Conservation (phyloP, 92 coral and sea anemone species). For the Metridium senile region DNA sequence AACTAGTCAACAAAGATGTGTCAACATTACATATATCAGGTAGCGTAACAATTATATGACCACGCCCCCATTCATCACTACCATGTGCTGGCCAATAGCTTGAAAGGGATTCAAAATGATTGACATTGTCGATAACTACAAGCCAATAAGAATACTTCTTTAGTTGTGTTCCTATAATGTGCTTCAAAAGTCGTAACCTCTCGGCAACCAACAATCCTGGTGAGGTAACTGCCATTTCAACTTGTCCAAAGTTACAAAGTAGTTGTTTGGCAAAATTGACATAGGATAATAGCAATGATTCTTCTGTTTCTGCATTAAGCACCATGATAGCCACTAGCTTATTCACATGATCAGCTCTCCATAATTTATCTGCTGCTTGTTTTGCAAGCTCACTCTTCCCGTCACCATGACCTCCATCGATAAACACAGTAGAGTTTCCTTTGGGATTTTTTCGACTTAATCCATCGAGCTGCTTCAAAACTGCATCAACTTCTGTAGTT, state of each 20-base stretch:
- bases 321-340: slow-evolving; percentile 6
- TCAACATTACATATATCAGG: neutral
- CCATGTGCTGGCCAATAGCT: slow-evolving; percentile 27
- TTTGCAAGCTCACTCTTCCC: slow-evolving; percentile 32
- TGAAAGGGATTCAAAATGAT: slow-evolving; percentile 11
- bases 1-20: neutral
- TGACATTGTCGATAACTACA: slow-evolving; percentile 19
- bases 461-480: slow-evolving; percentile 5
- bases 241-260: slow-evolving; percentile 11
- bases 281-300: slow-evolving; percentile 22
- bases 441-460: neutral
- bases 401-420: slow-evolving; percentile 18
- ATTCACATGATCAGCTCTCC: neutral
- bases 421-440: slow-evolving; percentile 9
- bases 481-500: slow-evolving; percentile 10
- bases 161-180: slow-evolving; percentile 13
- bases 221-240: slow-evolving; percentile 20
- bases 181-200: slow-evolving; percentile 30
- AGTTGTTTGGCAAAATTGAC: slow-evolving; percentile 24
- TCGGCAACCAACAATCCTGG: slow-evolving; percentile 16
- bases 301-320: slow-evolving; percentile 31
- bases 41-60: slow-evolving; percentile 19
- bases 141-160: slow-evolving; percentile 26
- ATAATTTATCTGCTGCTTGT: slow-evolving; percentile 4
- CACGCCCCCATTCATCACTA: slow-evolving; percentile 33